These are phyloP conservation scores for Eurytoma adleriae DNA, from an alignment of 2,888 invertebrate species.

Conservation along the genomic window DNA sequence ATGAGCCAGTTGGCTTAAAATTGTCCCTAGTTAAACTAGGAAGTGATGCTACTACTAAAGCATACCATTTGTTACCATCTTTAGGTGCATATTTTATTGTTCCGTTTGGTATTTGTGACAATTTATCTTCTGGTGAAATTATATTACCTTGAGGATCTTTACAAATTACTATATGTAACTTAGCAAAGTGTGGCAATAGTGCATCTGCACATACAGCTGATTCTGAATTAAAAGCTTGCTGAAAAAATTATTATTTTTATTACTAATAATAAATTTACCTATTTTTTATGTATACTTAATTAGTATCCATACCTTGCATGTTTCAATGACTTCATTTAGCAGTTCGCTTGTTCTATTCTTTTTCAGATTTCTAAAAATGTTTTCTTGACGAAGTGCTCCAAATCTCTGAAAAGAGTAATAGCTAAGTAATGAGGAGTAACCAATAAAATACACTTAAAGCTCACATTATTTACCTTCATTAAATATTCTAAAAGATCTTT, in stretches of 20 bases:
- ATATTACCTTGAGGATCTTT: slow-evolving; percentile 78
- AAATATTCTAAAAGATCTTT: slow-evolving; percentile 77
- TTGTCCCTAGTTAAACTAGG: slow-evolving; percentile 52
- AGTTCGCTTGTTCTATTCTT: slow-evolving; percentile 24
- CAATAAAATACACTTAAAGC: too few species aligned
- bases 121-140: slow-evolving; percentile 60
- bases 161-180: slow-evolving; percentile 81
- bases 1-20: slow-evolving; percentile 75
- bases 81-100: slow-evolving; percentile 64
- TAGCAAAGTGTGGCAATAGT: slow-evolving; percentile 83
- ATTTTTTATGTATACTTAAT: neutral
- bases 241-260: slow-evolving; percentile 23
- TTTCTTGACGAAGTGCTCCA: neutral
- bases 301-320: slow-evolving; percentile 54
- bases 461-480: slow-evolving; percentile 75
- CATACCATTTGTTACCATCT: slow-evolving; percentile 76
- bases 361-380: neutral
- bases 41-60: slow-evolving; percentile 77
- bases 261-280: neutral
- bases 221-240: slow-evolving; percentile 76
- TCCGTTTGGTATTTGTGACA: slow-evolving; percentile 55
- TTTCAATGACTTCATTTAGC: slow-evolving; percentile 47
- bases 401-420: slow-evolving; percentile 34
- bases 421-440: too few species aligned
- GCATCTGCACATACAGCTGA: slow-evolving; percentile 78